A percentile compares a stretch with the other conserved stretches of the same genome.
Evolutionary conservation across 2,888 invertebrate species (phyloP).

Genomic region (Adineta ricciae): DNA sequence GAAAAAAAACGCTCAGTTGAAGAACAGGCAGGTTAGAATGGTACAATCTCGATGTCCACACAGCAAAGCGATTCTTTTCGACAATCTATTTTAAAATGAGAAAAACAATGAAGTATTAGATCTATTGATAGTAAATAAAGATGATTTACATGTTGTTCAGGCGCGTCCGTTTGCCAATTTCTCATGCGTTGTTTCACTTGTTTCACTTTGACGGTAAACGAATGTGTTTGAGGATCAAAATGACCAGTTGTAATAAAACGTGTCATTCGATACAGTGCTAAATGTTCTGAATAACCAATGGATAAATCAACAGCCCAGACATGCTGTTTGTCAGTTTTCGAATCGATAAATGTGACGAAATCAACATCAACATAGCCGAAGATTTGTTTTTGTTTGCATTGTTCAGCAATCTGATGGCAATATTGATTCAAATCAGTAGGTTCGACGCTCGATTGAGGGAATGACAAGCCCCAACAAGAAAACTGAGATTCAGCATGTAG

Average conservation of each 20-base stretch:
- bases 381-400: slow-evolving; percentile 45
- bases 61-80: slow-evolving; percentile 40
- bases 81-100: background rate
- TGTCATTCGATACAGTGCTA: slow-evolving; percentile 45
- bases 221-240: slow-evolving; percentile 42
- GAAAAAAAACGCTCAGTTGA: slow-evolving; percentile 51
- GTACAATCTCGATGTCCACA: slow-evolving; percentile 45
- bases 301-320: slow-evolving; percentile 48
- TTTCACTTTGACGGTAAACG: slow-evolving; percentile 36
- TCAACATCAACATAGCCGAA: slow-evolving; percentile 47
- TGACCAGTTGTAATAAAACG: slow-evolving; percentile 44
- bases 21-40: slow-evolving; percentile 49
- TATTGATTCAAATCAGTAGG: slow-evolving; percentile 42
- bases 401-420: slow-evolving; percentile 43
- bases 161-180: slow-evolving; percentile 23
- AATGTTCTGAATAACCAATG: slow-evolving; percentile 44
- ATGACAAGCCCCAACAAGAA: slow-evolving; percentile 47
- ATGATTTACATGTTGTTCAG: slow-evolving; percentile 30
- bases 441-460: slow-evolving; percentile 49
- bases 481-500: slow-evolving; percentile 46
- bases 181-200: background rate
- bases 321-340: slow-evolving; percentile 43
- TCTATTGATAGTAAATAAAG: background rate
- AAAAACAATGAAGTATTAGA: background rate
- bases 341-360: slow-evolving; percentile 49